phyloP scores from a whole-genome alignment of 2,113 vertebrate species.

The Spermophilus dauricus region DNA sequence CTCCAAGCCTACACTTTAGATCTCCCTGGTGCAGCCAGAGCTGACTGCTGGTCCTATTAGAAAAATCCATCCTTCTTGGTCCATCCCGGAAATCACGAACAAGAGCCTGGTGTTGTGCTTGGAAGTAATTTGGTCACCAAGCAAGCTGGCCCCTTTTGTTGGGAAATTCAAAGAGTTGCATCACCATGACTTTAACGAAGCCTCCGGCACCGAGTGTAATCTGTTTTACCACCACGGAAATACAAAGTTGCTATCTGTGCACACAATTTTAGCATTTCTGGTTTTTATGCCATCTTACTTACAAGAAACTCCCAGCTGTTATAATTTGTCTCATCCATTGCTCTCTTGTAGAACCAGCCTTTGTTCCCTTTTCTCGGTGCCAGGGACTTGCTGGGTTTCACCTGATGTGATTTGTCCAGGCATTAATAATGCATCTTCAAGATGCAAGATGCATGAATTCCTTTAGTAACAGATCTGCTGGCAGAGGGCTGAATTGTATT shows the following conservation, averaged over 20 bases:
- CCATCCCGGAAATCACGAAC: conserved; percentile 81
- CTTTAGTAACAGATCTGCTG: conserved; percentile 87
- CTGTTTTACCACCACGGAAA: conserved; percentile 81
- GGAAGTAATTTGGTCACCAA: conserved; percentile 84
- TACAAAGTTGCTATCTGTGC: conserved; percentile 81
- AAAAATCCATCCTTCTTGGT: conserved; percentile 82
- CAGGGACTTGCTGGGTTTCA: conserved; percentile 92
- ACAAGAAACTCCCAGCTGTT: conserved; percentile 91
- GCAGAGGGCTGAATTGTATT: conserved; percentile 79
- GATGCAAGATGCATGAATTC: conserved; percentile 92
- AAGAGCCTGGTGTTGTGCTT: conserved; percentile 72
- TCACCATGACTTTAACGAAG: conserved; percentile 81
- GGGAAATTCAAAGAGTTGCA: conserved; percentile 84
- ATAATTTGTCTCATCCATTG: conserved; percentile 91
- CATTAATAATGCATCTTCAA: conserved; percentile 93
- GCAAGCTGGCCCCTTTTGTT: conserved; percentile 83
- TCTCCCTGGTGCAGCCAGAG: conserved; percentile 65
- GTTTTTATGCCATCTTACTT: conserved; percentile 88
- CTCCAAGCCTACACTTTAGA: conserved; percentile 44
- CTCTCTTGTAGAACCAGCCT: conserved; percentile 90
- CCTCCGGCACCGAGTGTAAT: conserved; percentile 78
- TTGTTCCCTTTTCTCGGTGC: conserved; percentile 91
- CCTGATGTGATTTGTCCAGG: conserved; percentile 93
- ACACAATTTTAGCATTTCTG: conserved; percentile 89
- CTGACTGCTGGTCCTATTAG: conserved; percentile 61